Conservation (phyloP, 2,113 vertebrate genomes). For the Gila orcuttii region DNA sequence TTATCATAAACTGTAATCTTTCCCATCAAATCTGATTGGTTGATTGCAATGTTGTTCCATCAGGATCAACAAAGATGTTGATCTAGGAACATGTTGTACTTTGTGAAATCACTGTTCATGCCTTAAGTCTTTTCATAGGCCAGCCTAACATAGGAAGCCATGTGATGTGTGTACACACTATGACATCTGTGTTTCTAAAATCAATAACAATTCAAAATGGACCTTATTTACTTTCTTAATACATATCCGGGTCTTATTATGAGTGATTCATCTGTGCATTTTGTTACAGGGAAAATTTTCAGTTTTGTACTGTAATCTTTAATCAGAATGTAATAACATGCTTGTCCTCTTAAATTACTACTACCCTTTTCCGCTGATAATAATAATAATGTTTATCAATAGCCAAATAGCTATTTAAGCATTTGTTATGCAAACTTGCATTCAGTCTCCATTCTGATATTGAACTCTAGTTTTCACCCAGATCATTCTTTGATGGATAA, state of each 20-base stretch:
- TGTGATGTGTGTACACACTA: conserved; percentile 2
- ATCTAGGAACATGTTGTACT: too few relatives aligned
- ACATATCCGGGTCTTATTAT: not conserved
- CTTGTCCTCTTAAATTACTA: too few relatives aligned
- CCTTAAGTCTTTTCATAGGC: not conserved
- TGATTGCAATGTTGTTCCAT: too few relatives aligned
- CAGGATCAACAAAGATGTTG: too few relatives aligned
- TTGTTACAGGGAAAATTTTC: not conserved
- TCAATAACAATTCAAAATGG: not conserved
- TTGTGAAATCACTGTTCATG: not conserved
- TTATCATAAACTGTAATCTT: too few relatives aligned
- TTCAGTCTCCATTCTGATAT: not conserved
- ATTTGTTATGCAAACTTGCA: not conserved
- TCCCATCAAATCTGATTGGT: too few relatives aligned
- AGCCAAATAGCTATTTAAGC: not conserved
- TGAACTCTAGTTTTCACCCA: not conserved
- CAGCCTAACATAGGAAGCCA: not conserved
- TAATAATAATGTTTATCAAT: not conserved
- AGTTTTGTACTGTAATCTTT: not conserved
- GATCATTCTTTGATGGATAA: not conserved
- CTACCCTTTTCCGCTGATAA: not conserved
- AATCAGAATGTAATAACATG: not conserved
- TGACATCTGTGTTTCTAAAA: not conserved
- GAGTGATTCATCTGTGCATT: not conserved
- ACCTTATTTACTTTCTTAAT: not conserved